Percentiles rank a stretch among this genome's conserved stretches.
Conservation (phyloP, 2,888 invertebrate genomes). For the Tetragnatha montana region DNA sequence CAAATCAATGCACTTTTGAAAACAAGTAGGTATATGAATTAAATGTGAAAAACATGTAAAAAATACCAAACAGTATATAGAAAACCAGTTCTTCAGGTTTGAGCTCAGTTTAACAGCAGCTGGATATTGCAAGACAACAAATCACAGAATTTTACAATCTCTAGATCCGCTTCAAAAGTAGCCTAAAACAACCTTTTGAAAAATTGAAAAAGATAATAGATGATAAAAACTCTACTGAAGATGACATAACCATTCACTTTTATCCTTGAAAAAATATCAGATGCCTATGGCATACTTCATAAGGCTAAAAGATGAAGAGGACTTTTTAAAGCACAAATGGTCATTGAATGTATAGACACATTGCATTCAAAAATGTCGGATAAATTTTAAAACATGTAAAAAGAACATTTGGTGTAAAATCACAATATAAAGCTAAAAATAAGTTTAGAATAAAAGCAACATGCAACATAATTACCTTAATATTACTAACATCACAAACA, state of each 20-base stretch:
- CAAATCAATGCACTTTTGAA: conserved; percentile 54
- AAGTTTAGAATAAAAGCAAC: not conserved
- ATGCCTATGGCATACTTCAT: not conserved
- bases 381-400: not conserved
- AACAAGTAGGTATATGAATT: conserved; percentile 21
- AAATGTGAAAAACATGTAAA: conserved; percentile 24
- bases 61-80: conserved; percentile 6
- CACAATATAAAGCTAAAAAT: not conserved
- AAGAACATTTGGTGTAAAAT: not conserved
- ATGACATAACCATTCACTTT: not conserved
- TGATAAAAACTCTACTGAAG: not conserved
- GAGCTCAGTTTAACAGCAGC: conserved; percentile 42
- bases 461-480: not conserved
- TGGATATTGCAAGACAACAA: conserved; percentile 3
- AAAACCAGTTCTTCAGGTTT: conserved; percentile 37
- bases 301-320: not conserved
- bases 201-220: not conserved
- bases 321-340: not conserved
- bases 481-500: not conserved
- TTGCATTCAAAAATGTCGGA: not conserved
- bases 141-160: conserved; percentile 17
- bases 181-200: not conserved
- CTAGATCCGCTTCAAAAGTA: not conserved
- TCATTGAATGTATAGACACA: not conserved
- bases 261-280: not conserved